Evolutionary conservation across 1,140 invertebrate species (phyloP).

Genomic region (Lasaia peninsularis): DNA sequence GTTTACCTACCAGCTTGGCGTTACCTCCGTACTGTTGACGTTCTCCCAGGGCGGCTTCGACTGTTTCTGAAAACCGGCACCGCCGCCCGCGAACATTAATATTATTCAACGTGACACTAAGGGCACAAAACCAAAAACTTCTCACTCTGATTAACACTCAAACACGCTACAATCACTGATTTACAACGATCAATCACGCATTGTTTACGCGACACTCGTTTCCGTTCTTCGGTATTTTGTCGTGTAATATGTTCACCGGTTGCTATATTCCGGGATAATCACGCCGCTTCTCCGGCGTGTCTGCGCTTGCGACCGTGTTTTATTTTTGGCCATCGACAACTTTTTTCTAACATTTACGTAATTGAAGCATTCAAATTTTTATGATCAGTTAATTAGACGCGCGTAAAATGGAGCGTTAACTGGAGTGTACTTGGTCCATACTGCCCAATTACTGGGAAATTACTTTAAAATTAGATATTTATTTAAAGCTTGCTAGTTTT

Average conservation of each 20-base stretch:
- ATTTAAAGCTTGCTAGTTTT: constrained; percentile 29
- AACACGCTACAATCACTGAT: background rate
- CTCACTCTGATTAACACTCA: background rate
- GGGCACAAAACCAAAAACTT: background rate
- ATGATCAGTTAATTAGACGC: constrained; percentile 34
- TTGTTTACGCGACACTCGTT: constrained; percentile 36
- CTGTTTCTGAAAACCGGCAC: constrained; percentile 64
- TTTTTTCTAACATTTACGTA: constrained; percentile 60
- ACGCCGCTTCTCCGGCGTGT: constrained; percentile 35
- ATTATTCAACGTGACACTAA: background rate
- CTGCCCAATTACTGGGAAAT: constrained; percentile 22
- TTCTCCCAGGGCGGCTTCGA: constrained; percentile 68
- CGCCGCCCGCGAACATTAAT: constrained; percentile 59
- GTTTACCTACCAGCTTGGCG: constrained; percentile 50
- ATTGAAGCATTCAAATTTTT: constrained; percentile 42
- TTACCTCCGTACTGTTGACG: constrained; percentile 38
- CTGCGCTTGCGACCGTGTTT: constrained; percentile 47
- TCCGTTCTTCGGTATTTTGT: constrained; percentile 27
- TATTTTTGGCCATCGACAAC: constrained; percentile 57
- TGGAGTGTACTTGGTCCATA: constrained; percentile 17
- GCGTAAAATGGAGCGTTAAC: constrained; percentile 21
- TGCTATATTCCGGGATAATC: constrained; percentile 49
- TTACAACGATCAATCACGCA: constrained; percentile 20
- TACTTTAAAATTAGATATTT: constrained; percentile 34
- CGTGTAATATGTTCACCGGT: constrained; percentile 50